Evolutionary conservation across 1,140 invertebrate genomes (phyloP), one percentile per base, ranked within the genome.

Genomic region (Eumeta japonica): DNA sequence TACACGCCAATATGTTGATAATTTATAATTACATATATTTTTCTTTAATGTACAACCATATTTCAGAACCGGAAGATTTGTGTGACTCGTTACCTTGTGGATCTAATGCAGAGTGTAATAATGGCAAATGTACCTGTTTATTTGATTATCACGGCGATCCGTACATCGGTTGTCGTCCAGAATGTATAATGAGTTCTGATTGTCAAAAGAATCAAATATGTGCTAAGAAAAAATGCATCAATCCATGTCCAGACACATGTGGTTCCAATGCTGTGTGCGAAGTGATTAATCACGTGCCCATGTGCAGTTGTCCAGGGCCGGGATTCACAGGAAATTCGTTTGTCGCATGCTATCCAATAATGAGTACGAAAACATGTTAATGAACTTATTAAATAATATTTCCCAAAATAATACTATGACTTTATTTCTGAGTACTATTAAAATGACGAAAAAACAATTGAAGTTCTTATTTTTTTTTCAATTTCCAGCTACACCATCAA

Each of bases 181-280:
- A 92, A 62, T 92, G 89, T 64, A 82, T 86, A 2, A 80, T 85
- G 35, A 89, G 87, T 60, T 77, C 84, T 1, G 89, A 94, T 52
- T 94, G 92, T 66, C 76, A 85, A 3, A 83, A 81, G 48, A 79
- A 87, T 50, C 70, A 87, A 43, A 86, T 89, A 29, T 94, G 92
- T 68, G 76, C 88, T 11, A 83, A 83, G 43, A 85, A 89, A 51
- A 84, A 90, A 56, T 94, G 92, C 54, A 68, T 84, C 43, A 85
- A 93, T 72, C 90, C 90, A 5, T 94, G 91, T 59, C 84, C 84
- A n/a, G 87, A 88, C 10, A 82, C 88, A 5, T 94, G 92, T 61
- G 90, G 90, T 3, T 54, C 70, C 0, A 90, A 89, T 59, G 88
- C 90, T 0, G 78, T 88, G 46, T 94, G 90, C 57, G 80, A 81